These are phyloP conservation scores for Dioctria rufipes DNA, from an alignment of 2,888 invertebrate species.

Conservation along the genomic window DNA sequence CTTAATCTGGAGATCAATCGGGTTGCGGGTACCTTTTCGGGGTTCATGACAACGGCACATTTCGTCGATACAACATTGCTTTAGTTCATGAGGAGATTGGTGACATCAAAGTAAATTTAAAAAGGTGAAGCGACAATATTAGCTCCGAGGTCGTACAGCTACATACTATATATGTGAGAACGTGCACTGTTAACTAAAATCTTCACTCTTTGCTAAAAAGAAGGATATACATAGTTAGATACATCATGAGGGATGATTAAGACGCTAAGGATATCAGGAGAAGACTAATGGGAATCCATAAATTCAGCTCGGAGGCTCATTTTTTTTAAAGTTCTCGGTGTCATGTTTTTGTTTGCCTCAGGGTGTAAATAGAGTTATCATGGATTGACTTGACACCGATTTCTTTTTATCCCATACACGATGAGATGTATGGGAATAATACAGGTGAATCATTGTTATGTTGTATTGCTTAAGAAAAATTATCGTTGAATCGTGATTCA, in stretches of 20 bases:
- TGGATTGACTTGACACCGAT: background rate
- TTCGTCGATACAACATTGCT: background rate
- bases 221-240: background rate
- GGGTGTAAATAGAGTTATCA: slow-evolving; percentile 7
- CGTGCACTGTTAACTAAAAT: slow-evolving; percentile 39
- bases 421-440: background rate
- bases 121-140: slow-evolving; percentile 30
- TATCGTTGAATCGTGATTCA: no score
- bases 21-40: slow-evolving; percentile 5
- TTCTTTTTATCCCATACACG: background rate
- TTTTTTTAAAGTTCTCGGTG: background rate
- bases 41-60: slow-evolving; percentile 12
- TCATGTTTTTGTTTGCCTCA: background rate
- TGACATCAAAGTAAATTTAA: slow-evolving; percentile 35
- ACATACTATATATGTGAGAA: background rate
- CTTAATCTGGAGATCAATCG: slow-evolving; percentile 49
- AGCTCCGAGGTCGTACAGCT: background rate
- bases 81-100: background rate
- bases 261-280: slow-evolving; percentile 14
- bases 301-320: background rate
- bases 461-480: no score
- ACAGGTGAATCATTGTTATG: background rate
- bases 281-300: slow-evolving; percentile 41
- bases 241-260: slow-evolving; percentile 38
- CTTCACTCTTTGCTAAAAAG: background rate